These are phyloP conservation scores for Brachionus rubens DNA, from an alignment of 1,140 invertebrate species.

Conservation along the genomic window DNA sequence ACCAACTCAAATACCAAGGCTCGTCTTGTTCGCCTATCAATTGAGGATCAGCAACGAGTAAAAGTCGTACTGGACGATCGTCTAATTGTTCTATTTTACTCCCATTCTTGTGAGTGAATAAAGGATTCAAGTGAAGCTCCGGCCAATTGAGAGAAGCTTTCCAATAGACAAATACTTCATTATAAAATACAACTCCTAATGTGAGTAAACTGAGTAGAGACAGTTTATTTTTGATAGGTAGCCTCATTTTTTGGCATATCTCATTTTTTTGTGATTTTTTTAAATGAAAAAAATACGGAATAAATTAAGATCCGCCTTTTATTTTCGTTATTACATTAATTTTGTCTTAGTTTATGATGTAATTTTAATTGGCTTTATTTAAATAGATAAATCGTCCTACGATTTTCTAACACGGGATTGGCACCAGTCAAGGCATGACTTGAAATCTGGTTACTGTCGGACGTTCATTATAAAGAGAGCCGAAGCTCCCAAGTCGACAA, in stretches of 20 bases:
- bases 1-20: slow-evolving; percentile 61
- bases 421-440: no score
- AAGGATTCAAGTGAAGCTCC: background rate
- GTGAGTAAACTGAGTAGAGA: background rate
- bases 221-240: background rate
- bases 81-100: background rate
- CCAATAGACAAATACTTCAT: slow-evolving; percentile 27
- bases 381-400: no score
- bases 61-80: slow-evolving; percentile 42
- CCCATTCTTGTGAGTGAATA: slow-evolving; percentile 2
- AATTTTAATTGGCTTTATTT: no score
- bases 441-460: no score
- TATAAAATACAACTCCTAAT: background rate
- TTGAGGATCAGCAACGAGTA: slow-evolving; percentile 88
- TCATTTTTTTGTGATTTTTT: no score
- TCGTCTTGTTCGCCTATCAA: slow-evolving; percentile 75
- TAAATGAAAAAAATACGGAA: no score
- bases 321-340: no score
- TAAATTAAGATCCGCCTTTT: no score
- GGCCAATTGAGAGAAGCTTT: slow-evolving; percentile 22
- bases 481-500: no score
- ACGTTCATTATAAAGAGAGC: no score
- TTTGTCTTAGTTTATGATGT: no score
- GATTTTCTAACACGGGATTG: no score
- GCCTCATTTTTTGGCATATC: background rate